phyloP scores from a whole-genome alignment of 1,140 invertebrate species.

The Drosophila bifasciata region DNA sequence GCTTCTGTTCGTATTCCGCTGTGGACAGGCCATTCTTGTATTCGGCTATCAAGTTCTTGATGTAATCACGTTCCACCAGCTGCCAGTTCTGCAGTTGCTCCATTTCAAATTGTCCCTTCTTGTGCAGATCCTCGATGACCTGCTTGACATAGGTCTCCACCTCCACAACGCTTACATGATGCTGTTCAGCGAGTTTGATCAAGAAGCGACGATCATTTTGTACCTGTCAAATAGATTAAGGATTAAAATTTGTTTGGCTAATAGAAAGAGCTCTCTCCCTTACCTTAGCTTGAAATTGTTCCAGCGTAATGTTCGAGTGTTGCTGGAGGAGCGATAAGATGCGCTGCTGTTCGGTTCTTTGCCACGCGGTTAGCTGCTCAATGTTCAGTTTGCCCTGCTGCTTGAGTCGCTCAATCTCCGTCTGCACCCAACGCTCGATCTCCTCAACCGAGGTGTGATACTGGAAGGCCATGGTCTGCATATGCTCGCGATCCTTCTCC shows the following conservation, averaged over 20 bases:
- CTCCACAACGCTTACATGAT: constrained; percentile 75
- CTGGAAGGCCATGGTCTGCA: constrained; percentile 82
- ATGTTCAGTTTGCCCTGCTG: constrained; percentile 76
- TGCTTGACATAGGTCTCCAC: constrained; percentile 72
- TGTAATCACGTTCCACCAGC: constrained; percentile 72
- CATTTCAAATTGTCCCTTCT: constrained; percentile 74
- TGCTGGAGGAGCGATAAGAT: constrained; percentile 65
- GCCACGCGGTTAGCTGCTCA: constrained; percentile 74
- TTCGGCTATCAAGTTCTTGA: constrained; percentile 66
- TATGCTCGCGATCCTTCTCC: constrained; percentile 75
- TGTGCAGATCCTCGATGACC: constrained; percentile 70
- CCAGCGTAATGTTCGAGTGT: constrained; percentile 71
- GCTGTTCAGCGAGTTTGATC: constrained; percentile 68
- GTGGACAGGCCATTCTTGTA: constrained; percentile 70
- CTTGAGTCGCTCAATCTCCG: constrained; percentile 67
- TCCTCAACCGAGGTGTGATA: constrained; percentile 80
- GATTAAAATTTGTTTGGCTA: too few species aligned
- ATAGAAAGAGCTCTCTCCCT: not conserved
- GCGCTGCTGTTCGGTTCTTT: constrained; percentile 71
- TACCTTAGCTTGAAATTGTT: constrained; percentile 74
- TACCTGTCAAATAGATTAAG: constrained; percentile 27
- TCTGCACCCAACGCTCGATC: constrained; percentile 76
- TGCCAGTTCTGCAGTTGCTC: constrained; percentile 77
- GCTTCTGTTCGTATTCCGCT: constrained; percentile 66
- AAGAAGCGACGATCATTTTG: constrained; percentile 73